Base-by-base conservation (phyloP, 2,888 invertebrate genomes). In the Callimorpha dominula region DNA sequence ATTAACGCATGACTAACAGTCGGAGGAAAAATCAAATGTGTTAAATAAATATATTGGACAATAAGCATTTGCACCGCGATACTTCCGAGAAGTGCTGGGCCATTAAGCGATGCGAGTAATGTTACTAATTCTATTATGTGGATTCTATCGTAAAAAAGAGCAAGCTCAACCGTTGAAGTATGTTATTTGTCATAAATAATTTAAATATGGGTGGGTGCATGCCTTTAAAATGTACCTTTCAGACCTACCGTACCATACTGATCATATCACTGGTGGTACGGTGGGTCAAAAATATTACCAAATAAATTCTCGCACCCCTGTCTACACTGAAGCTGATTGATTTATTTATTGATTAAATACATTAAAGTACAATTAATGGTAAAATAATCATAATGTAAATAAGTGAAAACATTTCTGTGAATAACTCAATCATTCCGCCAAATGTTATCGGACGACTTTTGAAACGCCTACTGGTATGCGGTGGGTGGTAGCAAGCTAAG, bases 1-100 rank as follows among this genome's bases (percentile, higher is more conserved):
- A 92, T 93, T 91, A 90, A 89, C 86, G 89, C 84, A 88, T 94
- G 95, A 95, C 89, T 94, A 93, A 94, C 86, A 88, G 86, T 88
- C 86, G 85, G 78, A 87, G 87, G 79, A 87, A 92, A 91, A 92
- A 91, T 89, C 88, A 82, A 86, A 83, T 70, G 74, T 74, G 78
- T 78, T 73, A 76, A 84, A 81, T 72, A 69, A 82, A 84, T 71
- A 70, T 78, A 76, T 79, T 72, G 72, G 78, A 78, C 87, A 85
- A 85, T 85, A 70, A 65, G 17, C 17, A 74, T 86, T 84, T 88
- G 87, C 87, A 86, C 78, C 76, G 75, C 80, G 79, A 80, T 81
- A 84, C 75, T 85, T 85, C 85, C 71, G 57, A 70, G 85, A 81
- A 82, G 2, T 73, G 49, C 14, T 40, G 68, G 57, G 68, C 57